phyloP scores from a whole-genome alignment of 2,888 invertebrate genomes.

The Trachelus troglodyta region DNA sequence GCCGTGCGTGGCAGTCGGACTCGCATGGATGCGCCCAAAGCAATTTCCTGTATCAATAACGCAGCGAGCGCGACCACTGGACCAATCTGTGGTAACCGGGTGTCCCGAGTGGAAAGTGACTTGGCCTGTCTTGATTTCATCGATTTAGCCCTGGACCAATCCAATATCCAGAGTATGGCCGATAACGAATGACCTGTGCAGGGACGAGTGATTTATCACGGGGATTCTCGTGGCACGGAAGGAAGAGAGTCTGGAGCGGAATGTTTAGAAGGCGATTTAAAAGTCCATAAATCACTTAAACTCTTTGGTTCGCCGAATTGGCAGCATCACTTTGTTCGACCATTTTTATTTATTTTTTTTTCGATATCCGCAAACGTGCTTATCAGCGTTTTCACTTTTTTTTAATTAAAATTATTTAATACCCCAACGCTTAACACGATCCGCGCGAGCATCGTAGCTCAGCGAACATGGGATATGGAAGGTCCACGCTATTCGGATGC shows the following conservation, averaged over 20 bases:
- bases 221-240: neutral
- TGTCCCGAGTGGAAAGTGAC: neutral
- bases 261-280: neutral
- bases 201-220: neutral
- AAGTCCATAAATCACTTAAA: neutral
- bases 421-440: neutral
- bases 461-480: neutral
- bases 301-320: neutral
- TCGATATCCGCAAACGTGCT: neutral
- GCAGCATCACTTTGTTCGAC: neutral
- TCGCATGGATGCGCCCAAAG: constrained; percentile 23
- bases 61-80: constrained; percentile 11
- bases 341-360: neutral
- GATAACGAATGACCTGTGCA: neutral
- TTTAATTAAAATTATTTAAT: too few relatives aligned
- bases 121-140: neutral
- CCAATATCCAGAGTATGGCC: neutral
- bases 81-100: neutral
- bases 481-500: neutral
- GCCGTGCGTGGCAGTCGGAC: neutral
- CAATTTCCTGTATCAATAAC: constrained; percentile 33
- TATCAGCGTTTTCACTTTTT: neutral
- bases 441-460: neutral
- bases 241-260: neutral
- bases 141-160: neutral